Conservation (phyloP, 2,888 invertebrate species). For the Mayetiola destructor region DNA sequence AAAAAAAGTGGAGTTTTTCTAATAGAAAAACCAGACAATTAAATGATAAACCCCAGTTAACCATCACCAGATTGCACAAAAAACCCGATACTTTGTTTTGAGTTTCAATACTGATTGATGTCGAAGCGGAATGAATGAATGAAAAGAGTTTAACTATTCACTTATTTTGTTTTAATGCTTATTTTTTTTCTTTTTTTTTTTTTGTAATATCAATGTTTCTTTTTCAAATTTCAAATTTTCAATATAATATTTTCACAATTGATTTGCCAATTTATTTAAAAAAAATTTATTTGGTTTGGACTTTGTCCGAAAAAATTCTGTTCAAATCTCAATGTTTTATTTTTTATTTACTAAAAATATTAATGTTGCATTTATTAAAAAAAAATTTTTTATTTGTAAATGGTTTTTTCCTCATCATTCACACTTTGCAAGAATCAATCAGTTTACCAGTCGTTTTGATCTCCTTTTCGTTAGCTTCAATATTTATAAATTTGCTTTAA, state of each 20-base stretch:
- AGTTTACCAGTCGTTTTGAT: slow-evolving; percentile 13
- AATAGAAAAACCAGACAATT: too few relatives aligned
- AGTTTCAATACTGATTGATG: slow-evolving; percentile 33
- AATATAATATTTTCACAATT: background rate
- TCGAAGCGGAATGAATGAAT: slow-evolving; percentile 1
- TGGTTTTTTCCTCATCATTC: background rate
- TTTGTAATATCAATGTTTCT: background rate
- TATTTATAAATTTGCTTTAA: background rate
- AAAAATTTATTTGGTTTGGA: background rate
- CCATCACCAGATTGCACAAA: slow-evolving; percentile 72
- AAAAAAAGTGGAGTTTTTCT: too few relatives aligned
- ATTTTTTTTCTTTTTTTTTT: background rate
- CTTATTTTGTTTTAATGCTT: background rate
- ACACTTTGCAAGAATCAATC: background rate
- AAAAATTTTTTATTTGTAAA: too few relatives aligned
- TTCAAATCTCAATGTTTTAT: background rate
- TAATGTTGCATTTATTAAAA: too few relatives aligned
- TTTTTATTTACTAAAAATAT: too few relatives aligned
- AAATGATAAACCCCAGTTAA: slow-evolving; percentile 35
- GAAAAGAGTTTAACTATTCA: background rate
- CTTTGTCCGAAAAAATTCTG: background rate
- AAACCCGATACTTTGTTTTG: slow-evolving; percentile 61
- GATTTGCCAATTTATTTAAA: background rate
- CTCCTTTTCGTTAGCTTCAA: background rate
- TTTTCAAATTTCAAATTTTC: background rate